Evolutionary conservation across 2,797 vertebrate genomes (phyloP).

Genomic region (Tadarida brasiliensis): DNA sequence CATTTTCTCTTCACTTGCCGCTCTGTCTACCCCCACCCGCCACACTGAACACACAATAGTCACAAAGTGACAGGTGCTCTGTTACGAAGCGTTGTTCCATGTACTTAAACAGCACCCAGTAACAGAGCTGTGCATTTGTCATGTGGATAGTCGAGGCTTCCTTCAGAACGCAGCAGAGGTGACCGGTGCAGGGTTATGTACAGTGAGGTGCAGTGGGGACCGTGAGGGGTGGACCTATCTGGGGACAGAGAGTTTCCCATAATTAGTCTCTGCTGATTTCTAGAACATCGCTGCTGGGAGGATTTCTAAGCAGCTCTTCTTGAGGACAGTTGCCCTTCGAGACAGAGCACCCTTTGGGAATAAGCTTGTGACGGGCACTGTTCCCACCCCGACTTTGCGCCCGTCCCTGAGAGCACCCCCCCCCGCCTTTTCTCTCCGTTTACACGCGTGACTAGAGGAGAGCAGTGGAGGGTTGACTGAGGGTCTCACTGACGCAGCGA

Average conservation of each 20-base stretch:
- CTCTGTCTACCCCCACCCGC: background rate
- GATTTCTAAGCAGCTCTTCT: conserved; percentile 46
- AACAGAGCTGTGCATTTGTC: background rate
- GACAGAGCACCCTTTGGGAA: background rate
- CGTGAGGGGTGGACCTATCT: background rate
- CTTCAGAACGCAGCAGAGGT: background rate
- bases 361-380: background rate
- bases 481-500: background rate
- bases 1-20: background rate
- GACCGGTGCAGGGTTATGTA: background rate
- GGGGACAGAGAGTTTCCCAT: conserved; percentile 48
- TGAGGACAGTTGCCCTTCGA: background rate
- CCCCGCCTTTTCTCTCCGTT: background rate
- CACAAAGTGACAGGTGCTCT: background rate
- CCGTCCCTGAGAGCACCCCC: background rate
- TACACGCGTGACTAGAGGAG: background rate
- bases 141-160: background rate
- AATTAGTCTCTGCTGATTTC: conserved; percentile 61
- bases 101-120: background rate
- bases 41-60: background rate
- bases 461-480: background rate
- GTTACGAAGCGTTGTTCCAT: background rate
- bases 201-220: background rate
- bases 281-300: conserved; percentile 13
- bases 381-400: background rate